phyloP scores from a whole-genome alignment of 2,797 vertebrate species.

The Microcaecilia unicolor region DNA sequence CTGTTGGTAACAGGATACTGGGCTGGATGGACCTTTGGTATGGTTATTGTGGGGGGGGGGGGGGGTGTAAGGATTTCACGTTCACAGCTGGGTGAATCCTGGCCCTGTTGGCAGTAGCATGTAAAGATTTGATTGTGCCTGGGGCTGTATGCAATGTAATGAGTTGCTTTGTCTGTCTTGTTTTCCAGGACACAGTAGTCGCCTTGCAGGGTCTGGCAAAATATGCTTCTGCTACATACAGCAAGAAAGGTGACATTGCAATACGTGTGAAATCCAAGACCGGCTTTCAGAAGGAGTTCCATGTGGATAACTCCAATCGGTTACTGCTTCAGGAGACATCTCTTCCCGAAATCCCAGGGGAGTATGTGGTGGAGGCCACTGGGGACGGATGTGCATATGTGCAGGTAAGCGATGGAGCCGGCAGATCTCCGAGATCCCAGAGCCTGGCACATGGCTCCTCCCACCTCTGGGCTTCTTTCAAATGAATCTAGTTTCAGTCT shows the following conservation, averaged over 20 bases:
- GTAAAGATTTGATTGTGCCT: too few relatives aligned
- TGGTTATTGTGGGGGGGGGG: too few relatives aligned
- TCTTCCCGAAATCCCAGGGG: slow-evolving; percentile 49
- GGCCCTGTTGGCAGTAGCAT: too few relatives aligned
- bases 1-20: too few relatives aligned
- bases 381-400: slow-evolving; percentile 60
- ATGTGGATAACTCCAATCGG: slow-evolving; percentile 53
- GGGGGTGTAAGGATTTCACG: too few relatives aligned
- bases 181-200: slow-evolving; percentile 71
- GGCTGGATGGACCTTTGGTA: too few relatives aligned
- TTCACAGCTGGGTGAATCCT: too few relatives aligned
- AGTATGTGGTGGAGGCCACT: slow-evolving; percentile 47
- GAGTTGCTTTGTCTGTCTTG: background rate
- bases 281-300: slow-evolving; percentile 43
- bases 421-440: too few relatives aligned
- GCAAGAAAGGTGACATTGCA: slow-evolving; percentile 27
- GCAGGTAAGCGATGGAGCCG: slow-evolving; percentile 72
- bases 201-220: slow-evolving; percentile 74
- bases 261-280: slow-evolving; percentile 53
- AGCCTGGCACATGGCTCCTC: too few relatives aligned
- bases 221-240: slow-evolving; percentile 60
- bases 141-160: too few relatives aligned
- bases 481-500: background rate
- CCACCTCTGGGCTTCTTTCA: background rate
- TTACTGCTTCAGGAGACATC: slow-evolving; percentile 64